Conservation (phyloP, 2,888 invertebrate species). For the Drosophila prostipennis region DNA sequence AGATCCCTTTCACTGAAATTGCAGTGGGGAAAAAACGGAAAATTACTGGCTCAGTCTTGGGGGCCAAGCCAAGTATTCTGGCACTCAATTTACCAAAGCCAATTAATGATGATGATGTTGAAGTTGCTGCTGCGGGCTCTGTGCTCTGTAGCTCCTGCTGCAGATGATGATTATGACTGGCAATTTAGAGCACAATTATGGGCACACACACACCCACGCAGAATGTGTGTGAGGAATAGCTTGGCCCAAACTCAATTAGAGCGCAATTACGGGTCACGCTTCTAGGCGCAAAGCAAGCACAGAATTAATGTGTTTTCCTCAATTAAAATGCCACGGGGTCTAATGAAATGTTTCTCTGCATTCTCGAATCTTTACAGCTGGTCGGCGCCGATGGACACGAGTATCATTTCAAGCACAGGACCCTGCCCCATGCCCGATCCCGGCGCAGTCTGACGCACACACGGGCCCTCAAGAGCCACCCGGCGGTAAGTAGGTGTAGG, state of each 20-base stretch:
- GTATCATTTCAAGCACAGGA: slow-evolving; percentile 97
- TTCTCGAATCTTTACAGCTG: slow-evolving; percentile 87
- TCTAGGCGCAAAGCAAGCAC: slow-evolving; percentile 44
- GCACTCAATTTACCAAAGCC: slow-evolving; percentile 67
- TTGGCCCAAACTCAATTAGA: slow-evolving; percentile 64
- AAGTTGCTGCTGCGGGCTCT: slow-evolving; percentile 36
- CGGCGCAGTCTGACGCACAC: slow-evolving; percentile 95
- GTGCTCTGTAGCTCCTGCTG: neutral
- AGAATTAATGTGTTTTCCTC: slow-evolving; percentile 66
- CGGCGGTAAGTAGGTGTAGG: slow-evolving; percentile 91
- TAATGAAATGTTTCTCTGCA: slow-evolving; percentile 49
- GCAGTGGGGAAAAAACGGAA: slow-evolving; percentile 53
- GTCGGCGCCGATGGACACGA: slow-evolving; percentile 92
- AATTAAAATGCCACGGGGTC: slow-evolving; percentile 58
- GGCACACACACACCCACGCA: slow-evolving; percentile 20
- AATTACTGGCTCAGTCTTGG: slow-evolving; percentile 49
- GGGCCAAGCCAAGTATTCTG: slow-evolving; percentile 14
- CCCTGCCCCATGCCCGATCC: slow-evolving; percentile 94
- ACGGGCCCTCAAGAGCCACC: slow-evolving; percentile 92
- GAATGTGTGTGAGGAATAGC: slow-evolving; percentile 26
- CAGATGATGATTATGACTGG: slow-evolving; percentile 57
- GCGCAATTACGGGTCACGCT: slow-evolving; percentile 67
- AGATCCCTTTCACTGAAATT: slow-evolving; percentile 56
- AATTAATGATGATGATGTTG: slow-evolving; percentile 45
- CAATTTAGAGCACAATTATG: slow-evolving; percentile 75